Evolutionary conservation across 23 tunicate species (phyloP), one percentile per base, ranked within the genome.

Genomic region (Aplidium turbinatum): DNA sequence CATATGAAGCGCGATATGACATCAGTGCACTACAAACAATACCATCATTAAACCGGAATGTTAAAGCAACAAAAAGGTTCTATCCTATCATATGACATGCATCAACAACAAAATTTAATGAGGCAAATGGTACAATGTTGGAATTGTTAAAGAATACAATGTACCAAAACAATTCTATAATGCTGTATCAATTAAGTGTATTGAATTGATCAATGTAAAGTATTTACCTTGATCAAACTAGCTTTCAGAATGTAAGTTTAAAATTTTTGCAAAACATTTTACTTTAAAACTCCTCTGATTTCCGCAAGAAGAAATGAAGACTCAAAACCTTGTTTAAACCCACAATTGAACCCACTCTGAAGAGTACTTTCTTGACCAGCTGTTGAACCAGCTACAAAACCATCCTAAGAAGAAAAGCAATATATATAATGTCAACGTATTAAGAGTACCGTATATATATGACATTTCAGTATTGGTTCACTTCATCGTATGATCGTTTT

Each of bases 241-340:
- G n/a, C 11, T 42, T 42, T 9, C 11, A 42, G 50, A 16, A 42
- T 9, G 16, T 9, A 29, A 24, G 29, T 57, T 4, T 18, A 16
- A 29, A 18, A 26, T 19, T 1, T 29, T 5, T 16, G 38, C 23
- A 66, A n/a, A 33, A 66, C 16, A 1, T 3, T 11, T 50, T 72
- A 82, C 87, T 58, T 77, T 50, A 89, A 35, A 57, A 89, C 73
- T 71, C 97, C 97, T 75, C 80, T 70, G 24, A 90, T 65, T 78
- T 90, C 72, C 3, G 85, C 67, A 35, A 90, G 29, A 2, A 90
- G 63, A 55, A 90, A 73, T n/a, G 63, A 36, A 28, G 97, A 64
- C 25, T 72, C 24, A 52, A 83, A 70, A 9, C 97, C 97, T 38
- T 82, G 85, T 40, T 71, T 68, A 30, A 90, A 83, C 4, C 97